These are phyloP conservation scores for Cryptocheilus praepositus DNA, from an alignment of 2,888 invertebrate genomes.

Conservation along the genomic window DNA sequence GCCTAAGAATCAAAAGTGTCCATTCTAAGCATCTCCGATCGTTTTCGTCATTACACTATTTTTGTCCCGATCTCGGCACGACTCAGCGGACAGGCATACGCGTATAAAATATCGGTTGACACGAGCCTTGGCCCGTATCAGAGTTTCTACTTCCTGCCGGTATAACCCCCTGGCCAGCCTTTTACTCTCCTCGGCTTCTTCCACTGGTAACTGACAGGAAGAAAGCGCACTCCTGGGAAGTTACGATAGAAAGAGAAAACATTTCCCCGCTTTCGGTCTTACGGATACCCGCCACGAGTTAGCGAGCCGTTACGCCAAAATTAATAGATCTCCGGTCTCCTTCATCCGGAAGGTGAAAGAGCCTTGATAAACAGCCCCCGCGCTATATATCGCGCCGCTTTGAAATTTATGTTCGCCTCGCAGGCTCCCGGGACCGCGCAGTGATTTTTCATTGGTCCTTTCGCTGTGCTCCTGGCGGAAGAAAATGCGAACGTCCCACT, in stretches of 20 bases:
- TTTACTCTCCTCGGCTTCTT: too few species aligned
- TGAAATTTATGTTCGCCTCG: constrained; percentile 65
- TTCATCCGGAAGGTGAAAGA: constrained; percentile 54
- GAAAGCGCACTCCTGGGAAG: constrained; percentile 17
- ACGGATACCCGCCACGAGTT: constrained; percentile 31
- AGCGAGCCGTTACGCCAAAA: constrained; percentile 53
- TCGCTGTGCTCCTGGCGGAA: constrained; percentile 35
- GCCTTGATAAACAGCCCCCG: constrained; percentile 65
- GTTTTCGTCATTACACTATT: too few species aligned
- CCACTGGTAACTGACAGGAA: constrained; percentile 14
- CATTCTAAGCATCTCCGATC: too few species aligned
- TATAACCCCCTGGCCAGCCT: too few species aligned
- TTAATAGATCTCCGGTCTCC: constrained; percentile 53
- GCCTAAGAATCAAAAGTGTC: too few species aligned
- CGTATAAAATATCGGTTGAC: too few species aligned
- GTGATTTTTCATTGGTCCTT: constrained; percentile 65
- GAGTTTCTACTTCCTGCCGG: too few species aligned
- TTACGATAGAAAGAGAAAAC: constrained; percentile 3
- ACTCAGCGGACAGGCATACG: too few species aligned
- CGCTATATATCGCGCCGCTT: constrained; percentile 50
- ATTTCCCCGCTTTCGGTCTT: not conserved
- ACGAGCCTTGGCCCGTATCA: too few species aligned
- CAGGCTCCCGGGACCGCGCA: constrained; percentile 50
- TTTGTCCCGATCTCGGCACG: too few species aligned
- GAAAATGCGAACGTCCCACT: constrained; percentile 31